Evolutionary conservation across 1,140 invertebrate species (phyloP), one percentile per base, ranked within the genome.

Genomic region (Zaprionus camerounensis): DNA sequence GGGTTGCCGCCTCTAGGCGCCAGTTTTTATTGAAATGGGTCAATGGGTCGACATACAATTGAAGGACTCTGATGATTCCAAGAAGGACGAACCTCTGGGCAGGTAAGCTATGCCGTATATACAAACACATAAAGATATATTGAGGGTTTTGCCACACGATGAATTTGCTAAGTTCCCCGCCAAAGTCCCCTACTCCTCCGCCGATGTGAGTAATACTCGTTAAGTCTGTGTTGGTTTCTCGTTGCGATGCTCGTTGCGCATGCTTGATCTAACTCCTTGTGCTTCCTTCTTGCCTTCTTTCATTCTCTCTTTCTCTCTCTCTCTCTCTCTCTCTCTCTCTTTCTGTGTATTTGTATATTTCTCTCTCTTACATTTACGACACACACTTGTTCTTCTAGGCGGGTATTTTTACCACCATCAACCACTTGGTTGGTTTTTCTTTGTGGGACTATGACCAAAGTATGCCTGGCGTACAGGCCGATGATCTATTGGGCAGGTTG

Each of bases 401-500:
- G 96, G 95, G 95, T 91, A 93, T 95, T 94, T 95, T 97, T 94
- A 95, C 95, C 90, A 94, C 94, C 91, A 94, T 95, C 93, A 94
- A 94, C 83, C 96, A 97, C 94, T 94, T 94, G 93, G 92, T 96
- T 92, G 94, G 94, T 91, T 94, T 96, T 93, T 95, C 95, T 92
- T 93, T 97, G 91, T 97, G 96, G 96, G 97, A 98, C 94, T 97
- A 96, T 95, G 97, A 97, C 94, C 94, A 96, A 82, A 96, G 95
- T 82, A 95, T 97, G 92, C 95, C 95, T 91, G 96, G 96, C 91
- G 94, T 96, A 92, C 73, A 76, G 61, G 95, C 96, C 94, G 96
- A 97, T 95, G 97, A 97, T 95, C 95, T 95, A 94, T 95, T 97
- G 93, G 96, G 96, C 94, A 97, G 96, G 96, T 92, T 91, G 81